Evolutionary conservation across 2,113 vertebrate genomes (phyloP), one percentile per base, ranked within the genome.

Genomic region (Lonchura striata): DNA sequence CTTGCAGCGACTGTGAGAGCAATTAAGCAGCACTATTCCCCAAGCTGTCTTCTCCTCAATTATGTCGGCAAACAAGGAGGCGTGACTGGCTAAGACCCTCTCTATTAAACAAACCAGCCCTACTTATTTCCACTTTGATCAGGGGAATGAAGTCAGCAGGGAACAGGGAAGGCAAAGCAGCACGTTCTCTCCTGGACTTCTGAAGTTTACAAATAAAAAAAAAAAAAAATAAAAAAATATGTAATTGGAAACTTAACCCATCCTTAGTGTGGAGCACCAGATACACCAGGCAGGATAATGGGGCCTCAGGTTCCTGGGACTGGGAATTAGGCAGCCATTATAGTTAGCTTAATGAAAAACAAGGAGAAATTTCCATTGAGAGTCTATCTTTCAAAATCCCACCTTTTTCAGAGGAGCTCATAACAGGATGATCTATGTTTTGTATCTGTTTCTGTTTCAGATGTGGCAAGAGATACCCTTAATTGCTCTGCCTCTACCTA

Each of bases 21-120:
- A 96, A 96, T 96, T 96, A 96, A 96, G 94, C 44, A 92, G 31
- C 41, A 22, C 77, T 88, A 92, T 90, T 97, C 94, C 95, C 95
- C 69, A 64, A 88, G 88, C 96, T 81, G 72, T 82, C 93, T 90
- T 86, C 92, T 92, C 82, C 92, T 93, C 95, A 95, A 93, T 97
- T 96, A 96, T 92, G 92, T 86, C 0, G 1, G 80, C 80, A 90
- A 95, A 95, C 90, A 94, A 90, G 86, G 82, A 93, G 92, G 95
- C 21, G 65, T 94, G 95, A 68, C 95, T 88, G 57, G 46, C 60
- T 83, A 86, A 95, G 95, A 90, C 95, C 95, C 72, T 92, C 87
- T 79, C 82, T 53, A 31, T 93, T 94, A 91, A 90, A 92, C 80
- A 88, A 96, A 86, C 79, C 88, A 93, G 79, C 56, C 94, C 86